Conservation (phyloP, 2,888 invertebrate genomes). For the Prosapia bicincta region DNA sequence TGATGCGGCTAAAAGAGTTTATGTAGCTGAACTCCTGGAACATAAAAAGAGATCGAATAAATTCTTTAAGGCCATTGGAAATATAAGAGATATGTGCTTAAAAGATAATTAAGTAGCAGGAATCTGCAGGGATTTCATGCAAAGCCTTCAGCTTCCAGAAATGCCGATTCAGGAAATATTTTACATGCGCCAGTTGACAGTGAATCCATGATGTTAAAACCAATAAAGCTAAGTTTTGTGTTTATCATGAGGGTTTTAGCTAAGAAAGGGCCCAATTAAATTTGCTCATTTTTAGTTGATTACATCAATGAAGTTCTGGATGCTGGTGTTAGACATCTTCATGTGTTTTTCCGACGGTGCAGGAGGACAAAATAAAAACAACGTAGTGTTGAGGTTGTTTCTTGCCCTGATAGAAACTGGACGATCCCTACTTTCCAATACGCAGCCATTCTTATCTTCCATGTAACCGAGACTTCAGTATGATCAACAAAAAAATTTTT, state of each 20-base stretch:
- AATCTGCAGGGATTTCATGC: too few relatives aligned
- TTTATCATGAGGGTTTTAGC: too few relatives aligned
- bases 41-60: slow-evolving; percentile 15
- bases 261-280: slow-evolving; percentile 17
- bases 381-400: too few relatives aligned
- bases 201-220: too few relatives aligned
- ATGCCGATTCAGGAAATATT: slow-evolving; percentile 23
- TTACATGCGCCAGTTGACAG: too few relatives aligned
- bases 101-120: too few relatives aligned
- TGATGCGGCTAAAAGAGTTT: slow-evolving; percentile 15
- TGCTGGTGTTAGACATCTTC: too few relatives aligned
- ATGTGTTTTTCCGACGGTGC: too few relatives aligned
- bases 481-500: slow-evolving; percentile 16
- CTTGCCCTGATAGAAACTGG: slow-evolving; percentile 8
- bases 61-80: slow-evolving; percentile 11
- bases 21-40: slow-evolving; percentile 12
- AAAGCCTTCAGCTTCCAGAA: slow-evolving; percentile 12
- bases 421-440: slow-evolving; percentile 15
- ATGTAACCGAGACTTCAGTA: too few relatives aligned
- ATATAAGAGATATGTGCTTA: too few relatives aligned
- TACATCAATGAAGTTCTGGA: too few relatives aligned
- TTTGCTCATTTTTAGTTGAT: slow-evolving; percentile 8
- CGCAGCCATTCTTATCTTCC: slow-evolving; percentile 15
- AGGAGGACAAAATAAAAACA: too few relatives aligned
- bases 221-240: slow-evolving; percentile 9